These are phyloP conservation scores for Drosophila aff. DNA, from an alignment of 1,140 invertebrate genomes.

Conservation along the genomic window DNA sequence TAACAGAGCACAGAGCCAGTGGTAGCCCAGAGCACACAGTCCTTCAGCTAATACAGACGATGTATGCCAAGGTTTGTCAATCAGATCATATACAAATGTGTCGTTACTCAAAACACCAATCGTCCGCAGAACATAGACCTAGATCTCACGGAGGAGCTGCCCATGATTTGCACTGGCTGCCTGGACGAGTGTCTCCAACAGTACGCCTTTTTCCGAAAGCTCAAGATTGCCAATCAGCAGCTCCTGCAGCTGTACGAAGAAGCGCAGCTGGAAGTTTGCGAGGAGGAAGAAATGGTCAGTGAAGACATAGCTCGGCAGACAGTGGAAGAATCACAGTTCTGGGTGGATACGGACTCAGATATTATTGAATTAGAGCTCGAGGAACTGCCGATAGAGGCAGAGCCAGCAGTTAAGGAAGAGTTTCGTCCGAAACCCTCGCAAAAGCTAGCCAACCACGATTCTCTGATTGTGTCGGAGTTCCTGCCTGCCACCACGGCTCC, in stretches of 20 bases:
- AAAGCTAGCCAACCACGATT: constrained; percentile 55
- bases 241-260: constrained; percentile 62
- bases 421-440: constrained; percentile 23
- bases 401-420: background rate
- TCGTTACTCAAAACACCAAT: background rate
- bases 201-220: constrained; percentile 68
- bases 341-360: constrained; percentile 2
- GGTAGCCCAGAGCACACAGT: constrained; percentile 50
- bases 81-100: background rate
- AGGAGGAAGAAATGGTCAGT: background rate
- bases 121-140: constrained; percentile 39
- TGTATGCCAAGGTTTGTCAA: constrained; percentile 33
- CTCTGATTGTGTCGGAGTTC: constrained; percentile 73
- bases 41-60: constrained; percentile 56
- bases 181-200: constrained; percentile 60
- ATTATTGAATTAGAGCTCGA: constrained; percentile 13
- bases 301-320: background rate
- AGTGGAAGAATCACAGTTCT: background rate
- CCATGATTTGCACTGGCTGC: constrained; percentile 69
- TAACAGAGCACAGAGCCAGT: constrained; percentile 51
- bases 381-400: too few species aligned
- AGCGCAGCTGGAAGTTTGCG: constrained; percentile 43
- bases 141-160: constrained; percentile 57
- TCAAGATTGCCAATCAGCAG: constrained; percentile 67
- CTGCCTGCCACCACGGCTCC: constrained; percentile 59